These are phyloP conservation scores for Pseudomyrmex flavicornis DNA, from an alignment of 1,140 invertebrate genomes.

Conservation along the genomic window DNA sequence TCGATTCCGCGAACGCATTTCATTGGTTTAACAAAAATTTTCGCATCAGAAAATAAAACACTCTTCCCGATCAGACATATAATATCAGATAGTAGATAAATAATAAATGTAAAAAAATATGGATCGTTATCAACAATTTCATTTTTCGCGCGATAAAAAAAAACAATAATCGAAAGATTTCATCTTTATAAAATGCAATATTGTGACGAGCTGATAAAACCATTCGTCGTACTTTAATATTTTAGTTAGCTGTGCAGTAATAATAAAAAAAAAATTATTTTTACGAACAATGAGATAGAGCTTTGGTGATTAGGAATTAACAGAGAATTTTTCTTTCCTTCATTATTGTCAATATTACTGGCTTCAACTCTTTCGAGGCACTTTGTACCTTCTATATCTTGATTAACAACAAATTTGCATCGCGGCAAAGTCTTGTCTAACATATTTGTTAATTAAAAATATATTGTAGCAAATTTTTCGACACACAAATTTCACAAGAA, in stretches of 20 bases:
- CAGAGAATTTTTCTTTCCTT: neutral
- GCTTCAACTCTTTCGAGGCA: slow-evolving; percentile 24
- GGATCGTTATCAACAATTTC: slow-evolving; percentile 38
- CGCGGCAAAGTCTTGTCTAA: no score
- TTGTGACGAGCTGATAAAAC: slow-evolving; percentile 32
- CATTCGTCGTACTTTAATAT: slow-evolving; percentile 44
- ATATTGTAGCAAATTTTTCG: no score
- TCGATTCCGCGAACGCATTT: neutral
- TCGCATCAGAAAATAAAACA: no score
- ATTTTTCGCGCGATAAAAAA: neutral
- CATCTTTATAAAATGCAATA: slow-evolving; percentile 47
- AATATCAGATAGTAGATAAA: neutral
- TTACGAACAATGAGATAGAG: slow-evolving; percentile 44
- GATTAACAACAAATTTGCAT: neutral
- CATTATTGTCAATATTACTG: slow-evolving; percentile 15
- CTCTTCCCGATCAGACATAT: no score
- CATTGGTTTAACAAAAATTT: no score
- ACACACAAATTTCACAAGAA: neutral
- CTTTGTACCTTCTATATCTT: slow-evolving; percentile 28
- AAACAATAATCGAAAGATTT: slow-evolving; percentile 14
- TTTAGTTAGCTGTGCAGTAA: slow-evolving; percentile 43
- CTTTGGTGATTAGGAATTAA: slow-evolving; percentile 32
- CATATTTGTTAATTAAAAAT: no score
- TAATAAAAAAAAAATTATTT: slow-evolving; percentile 58
- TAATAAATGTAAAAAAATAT: slow-evolving; percentile 15